These are phyloP conservation scores for Acanthurus leucopareius DNA, from an alignment of 2,797 vertebrate species.

Conservation along the genomic window DNA sequence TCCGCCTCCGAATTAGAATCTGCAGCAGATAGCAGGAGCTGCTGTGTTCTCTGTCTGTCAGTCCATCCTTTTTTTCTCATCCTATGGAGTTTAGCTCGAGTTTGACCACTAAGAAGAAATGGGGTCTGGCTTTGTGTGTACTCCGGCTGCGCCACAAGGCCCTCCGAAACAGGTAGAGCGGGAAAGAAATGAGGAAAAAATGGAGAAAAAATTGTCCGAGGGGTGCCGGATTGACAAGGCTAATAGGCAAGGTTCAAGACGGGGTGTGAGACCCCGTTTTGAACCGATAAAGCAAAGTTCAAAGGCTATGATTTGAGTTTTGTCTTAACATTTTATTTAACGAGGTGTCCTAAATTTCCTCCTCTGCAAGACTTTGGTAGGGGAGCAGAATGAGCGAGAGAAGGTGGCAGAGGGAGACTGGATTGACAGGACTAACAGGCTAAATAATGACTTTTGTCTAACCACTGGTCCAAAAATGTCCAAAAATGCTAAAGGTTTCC, in stretches of 20 bases:
- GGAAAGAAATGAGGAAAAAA: neutral
- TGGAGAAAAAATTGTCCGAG: neutral
- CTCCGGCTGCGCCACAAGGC: conserved; percentile 84
- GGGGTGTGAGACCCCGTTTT: neutral
- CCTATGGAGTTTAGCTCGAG: conserved; percentile 75
- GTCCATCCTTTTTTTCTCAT: conserved; percentile 26
- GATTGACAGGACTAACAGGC: conserved; percentile 13
- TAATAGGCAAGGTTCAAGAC: conserved; percentile 11
- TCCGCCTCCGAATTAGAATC: conserved; percentile 26
- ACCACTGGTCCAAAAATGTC: neutral
- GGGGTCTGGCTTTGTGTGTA: conserved; percentile 80
- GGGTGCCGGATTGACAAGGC: conserved; percentile 19
- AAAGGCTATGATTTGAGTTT: neutral
- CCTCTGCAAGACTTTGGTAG: neutral
- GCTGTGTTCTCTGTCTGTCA: conserved; percentile 5
- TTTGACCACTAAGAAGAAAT: conserved; percentile 66
- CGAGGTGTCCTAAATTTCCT: neutral
- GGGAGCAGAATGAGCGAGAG: neutral
- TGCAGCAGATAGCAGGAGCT: conserved; percentile 30
- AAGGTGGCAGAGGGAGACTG: neutral
- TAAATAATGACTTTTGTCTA: conserved; percentile 16
- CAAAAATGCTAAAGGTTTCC: neutral
- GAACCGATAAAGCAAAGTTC: neutral
- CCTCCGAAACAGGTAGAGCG: conserved; percentile 78
- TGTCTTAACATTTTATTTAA: conserved; percentile 15